These are phyloP conservation scores for Trididemnum nubilum DNA, from an alignment of 23 tunicate genomes.

Conservation along the genomic window DNA sequence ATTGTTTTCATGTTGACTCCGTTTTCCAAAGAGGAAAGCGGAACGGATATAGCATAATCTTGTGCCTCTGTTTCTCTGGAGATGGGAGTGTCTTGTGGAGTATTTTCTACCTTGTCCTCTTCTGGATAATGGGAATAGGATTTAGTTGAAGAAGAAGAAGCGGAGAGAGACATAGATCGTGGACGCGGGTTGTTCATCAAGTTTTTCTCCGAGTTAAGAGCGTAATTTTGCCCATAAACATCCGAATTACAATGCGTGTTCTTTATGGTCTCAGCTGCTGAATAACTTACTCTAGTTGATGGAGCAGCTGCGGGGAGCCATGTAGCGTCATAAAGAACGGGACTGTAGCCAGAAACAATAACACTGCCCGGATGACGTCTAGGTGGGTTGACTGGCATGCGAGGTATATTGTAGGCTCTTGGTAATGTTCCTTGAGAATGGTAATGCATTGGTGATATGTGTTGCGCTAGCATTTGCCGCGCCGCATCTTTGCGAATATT, in stretches of 20 bases:
- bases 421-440: conserved; percentile 36
- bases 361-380: conserved; percentile 6
- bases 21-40: no score
- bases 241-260: neutral
- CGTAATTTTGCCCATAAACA: neutral
- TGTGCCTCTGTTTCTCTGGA: no score
- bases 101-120: no score
- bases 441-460: conserved; percentile 6
- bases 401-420: neutral
- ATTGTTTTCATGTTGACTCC: neutral
- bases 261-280: neutral
- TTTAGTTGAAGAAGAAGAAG: conserved; percentile 18
- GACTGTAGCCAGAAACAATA: conserved; percentile 19
- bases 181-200: neutral
- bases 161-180: conserved; percentile 67
- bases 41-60: no score
- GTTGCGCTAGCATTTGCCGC: conserved; percentile 25
- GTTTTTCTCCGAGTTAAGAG: neutral
- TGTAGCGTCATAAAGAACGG: conserved; percentile 45
- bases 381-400: neutral
- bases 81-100: no score
- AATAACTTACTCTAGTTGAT: neutral
- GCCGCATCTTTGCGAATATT: conserved; percentile 6
- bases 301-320: conserved; percentile 37
- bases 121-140: neutral